Evolutionary conservation across 2,797 vertebrate species (phyloP).

Genomic region (Caiman crocodilus): DNA sequence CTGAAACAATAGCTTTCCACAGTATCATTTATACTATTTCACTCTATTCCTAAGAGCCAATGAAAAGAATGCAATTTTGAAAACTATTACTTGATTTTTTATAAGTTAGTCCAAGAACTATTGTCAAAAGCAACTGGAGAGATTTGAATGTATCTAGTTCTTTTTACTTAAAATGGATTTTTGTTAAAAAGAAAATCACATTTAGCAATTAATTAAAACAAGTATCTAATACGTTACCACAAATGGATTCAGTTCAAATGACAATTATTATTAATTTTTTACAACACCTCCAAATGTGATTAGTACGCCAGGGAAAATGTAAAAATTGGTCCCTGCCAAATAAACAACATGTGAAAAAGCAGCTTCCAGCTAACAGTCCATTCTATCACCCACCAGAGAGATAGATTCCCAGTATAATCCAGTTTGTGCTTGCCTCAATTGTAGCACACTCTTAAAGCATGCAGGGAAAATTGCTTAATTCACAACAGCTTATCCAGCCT

Average conservation of each 20-base stretch:
- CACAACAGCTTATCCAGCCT: not conserved
- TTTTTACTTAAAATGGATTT: not conserved
- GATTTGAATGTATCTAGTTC: not conserved
- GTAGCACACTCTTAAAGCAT: not conserved
- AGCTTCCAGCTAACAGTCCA: not conserved
- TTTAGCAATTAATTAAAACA: not conserved
- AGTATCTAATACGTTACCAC: not conserved
- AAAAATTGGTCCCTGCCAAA: not conserved
- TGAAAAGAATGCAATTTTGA: conserved; percentile 6
- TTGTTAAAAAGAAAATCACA: not conserved
- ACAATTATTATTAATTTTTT: not conserved
- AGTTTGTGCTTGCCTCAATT: not conserved
- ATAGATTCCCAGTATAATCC: not conserved
- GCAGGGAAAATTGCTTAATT: not conserved
- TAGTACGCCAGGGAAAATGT: not conserved
- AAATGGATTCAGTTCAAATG: not conserved
- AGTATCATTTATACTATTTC: not conserved
- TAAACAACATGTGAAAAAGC: not conserved
- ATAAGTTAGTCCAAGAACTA: not conserved
- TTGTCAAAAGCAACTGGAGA: not conserved
- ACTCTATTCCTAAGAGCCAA: not conserved
- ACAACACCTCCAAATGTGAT: not conserved
- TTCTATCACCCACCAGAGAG: not conserved
- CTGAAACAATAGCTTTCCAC: not conserved
- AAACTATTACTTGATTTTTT: conserved; percentile 25